Evolutionary conservation across 2,888 invertebrate species (phyloP).

Genomic region (Cataglyphis rosenhaueri): DNA sequence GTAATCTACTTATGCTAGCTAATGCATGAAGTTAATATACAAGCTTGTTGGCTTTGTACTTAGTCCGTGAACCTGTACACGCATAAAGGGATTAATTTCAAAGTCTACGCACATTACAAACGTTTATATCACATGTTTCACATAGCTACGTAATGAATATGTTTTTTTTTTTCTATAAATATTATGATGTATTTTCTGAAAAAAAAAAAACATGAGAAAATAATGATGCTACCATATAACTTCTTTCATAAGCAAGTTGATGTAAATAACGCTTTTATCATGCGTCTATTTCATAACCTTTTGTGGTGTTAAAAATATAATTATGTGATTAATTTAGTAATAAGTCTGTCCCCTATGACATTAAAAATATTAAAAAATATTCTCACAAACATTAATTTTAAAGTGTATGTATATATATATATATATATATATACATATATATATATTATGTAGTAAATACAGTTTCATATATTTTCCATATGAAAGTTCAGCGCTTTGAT

Average conservation of each 20-base stretch:
- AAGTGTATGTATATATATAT: neutral
- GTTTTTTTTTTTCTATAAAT: slow-evolving; percentile 32
- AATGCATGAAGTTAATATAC: slow-evolving; percentile 57
- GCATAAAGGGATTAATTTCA: slow-evolving; percentile 54
- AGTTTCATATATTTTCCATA: slow-evolving; percentile 11
- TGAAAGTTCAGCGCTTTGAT: slow-evolving; percentile 17
- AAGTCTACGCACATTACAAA: slow-evolving; percentile 54
- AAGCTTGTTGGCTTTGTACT: slow-evolving; percentile 56
- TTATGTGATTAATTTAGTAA: slow-evolving; percentile 1
- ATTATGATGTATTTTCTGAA: neutral
- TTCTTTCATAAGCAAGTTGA: neutral
- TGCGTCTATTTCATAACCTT: neutral
- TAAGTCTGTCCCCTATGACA: neutral
- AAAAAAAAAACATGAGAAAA: slow-evolving; percentile 5
- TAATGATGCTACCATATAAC: neutral
- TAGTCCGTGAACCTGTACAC: slow-evolving; percentile 51
- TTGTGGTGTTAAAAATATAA: neutral
- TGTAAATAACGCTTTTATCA: neutral
- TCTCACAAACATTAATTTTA: slow-evolving; percentile 3
- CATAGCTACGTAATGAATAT: slow-evolving; percentile 34
- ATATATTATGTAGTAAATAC: neutral
- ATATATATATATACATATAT: neutral
- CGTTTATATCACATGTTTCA: slow-evolving; percentile 45
- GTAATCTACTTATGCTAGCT: slow-evolving; percentile 56
- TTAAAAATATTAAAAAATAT: neutral